These are phyloP conservation scores for Oncorhynchus kisutch DNA, from an alignment of 2,113 vertebrate genomes.

Conservation along the genomic window DNA sequence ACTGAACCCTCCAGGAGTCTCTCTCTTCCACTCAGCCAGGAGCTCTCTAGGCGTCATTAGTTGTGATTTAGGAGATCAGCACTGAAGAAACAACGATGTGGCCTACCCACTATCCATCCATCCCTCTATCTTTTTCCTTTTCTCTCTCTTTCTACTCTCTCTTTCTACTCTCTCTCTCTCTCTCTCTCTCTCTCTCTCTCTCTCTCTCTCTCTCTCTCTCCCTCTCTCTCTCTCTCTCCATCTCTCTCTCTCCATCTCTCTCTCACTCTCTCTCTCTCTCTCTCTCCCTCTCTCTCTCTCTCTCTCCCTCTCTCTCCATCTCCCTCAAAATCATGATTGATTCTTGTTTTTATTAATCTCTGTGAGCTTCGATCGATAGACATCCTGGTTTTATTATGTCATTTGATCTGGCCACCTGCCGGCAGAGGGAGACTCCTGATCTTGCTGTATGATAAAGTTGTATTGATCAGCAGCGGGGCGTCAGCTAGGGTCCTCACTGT, in stretches of 20 bases:
- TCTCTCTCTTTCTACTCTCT: not conserved
- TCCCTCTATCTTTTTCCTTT: conserved; percentile 15
- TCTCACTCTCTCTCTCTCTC: no score
- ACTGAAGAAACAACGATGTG: conserved; percentile 20
- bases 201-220: no score
- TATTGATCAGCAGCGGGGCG: conserved; percentile 47
- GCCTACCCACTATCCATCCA: not conserved
- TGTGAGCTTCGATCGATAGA: conserved; percentile 55
- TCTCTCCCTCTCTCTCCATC: no score
- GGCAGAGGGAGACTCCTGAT: conserved; percentile 59
- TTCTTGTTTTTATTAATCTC: conserved; percentile 47
- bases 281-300: no score
- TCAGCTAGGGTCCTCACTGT: conserved; percentile 25
- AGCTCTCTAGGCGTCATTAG: conserved; percentile 32
- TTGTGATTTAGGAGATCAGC: conserved; percentile 47
- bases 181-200: no score
- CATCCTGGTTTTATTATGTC: conserved; percentile 66
- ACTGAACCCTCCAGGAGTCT: conserved; percentile 30
- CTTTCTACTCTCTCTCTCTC: no score
- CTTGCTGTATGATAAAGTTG: conserved; percentile 55
- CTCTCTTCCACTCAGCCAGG: conserved; percentile 14
- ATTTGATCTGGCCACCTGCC: conserved; percentile 69
- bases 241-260: no score
- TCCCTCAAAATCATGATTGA: conserved; percentile 27
- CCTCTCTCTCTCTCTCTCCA: no score